phyloP scores from a whole-genome alignment of 92 coral and sea anemone species.

The Porites lobata region DNA sequence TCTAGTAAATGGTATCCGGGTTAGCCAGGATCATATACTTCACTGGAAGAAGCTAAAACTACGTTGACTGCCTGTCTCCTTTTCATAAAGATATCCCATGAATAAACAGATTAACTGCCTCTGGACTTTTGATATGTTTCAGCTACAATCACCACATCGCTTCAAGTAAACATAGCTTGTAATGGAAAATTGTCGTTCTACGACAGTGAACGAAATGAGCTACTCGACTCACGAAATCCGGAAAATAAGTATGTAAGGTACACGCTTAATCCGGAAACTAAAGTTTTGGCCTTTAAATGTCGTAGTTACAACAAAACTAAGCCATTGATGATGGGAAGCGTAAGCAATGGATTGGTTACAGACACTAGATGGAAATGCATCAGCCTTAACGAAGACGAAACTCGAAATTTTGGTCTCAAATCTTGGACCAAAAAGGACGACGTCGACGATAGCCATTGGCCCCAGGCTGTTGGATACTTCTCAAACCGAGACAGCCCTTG shows the following conservation, averaged over 20 bases:
- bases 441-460: constrained; percentile 12
- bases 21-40: no score
- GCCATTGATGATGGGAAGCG: constrained; percentile 9
- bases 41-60: no score
- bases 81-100: no score
- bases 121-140: background rate
- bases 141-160: background rate
- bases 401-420: no score
- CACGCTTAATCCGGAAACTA: background rate
- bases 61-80: no score
- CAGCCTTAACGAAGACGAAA: background rate
- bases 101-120: no score
- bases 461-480: background rate
- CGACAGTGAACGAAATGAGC: background rate
- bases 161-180: background rate
- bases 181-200: background rate
- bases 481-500: constrained; percentile 6
- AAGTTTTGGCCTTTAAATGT: constrained; percentile 7
- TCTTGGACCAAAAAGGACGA: background rate
- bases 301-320: background rate
- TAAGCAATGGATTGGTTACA: background rate
- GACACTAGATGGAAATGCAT: constrained; percentile 14
- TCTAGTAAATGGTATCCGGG: no score
- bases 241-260: background rate
- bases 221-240: background rate